Percentiles rank a stretch among this genome's conserved stretches.
Evolutionary conservation across 2,113 vertebrate genomes (phyloP).

Genomic region (Stigmatopora argus): DNA sequence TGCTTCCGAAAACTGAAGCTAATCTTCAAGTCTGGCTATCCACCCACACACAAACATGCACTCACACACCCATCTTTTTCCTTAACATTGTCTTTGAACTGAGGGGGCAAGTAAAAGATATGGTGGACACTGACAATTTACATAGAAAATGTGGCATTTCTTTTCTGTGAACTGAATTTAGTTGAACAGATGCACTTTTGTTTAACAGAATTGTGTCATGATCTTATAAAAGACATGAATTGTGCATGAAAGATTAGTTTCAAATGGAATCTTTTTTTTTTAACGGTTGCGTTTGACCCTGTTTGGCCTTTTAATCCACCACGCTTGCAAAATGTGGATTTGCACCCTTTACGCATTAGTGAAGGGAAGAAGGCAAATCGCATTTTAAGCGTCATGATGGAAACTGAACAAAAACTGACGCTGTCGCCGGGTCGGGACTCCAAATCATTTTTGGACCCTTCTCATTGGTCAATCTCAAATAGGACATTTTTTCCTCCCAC

Average conservation of each 20-base stretch:
- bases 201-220: background rate
- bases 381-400: constrained; percentile 10
- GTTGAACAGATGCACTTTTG: background rate
- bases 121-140: background rate
- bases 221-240: background rate
- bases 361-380: constrained; percentile 22
- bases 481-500: no score
- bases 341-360: constrained; percentile 5
- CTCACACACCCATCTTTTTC: background rate
- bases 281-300: constrained; percentile 11
- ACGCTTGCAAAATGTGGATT: constrained; percentile 12
- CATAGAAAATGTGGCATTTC: background rate
- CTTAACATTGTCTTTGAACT: background rate
- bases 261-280: constrained; percentile 4
- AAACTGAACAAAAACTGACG: background rate
- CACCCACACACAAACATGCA: background rate
- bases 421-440: background rate
- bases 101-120: constrained; percentile 7
- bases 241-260: constrained; percentile 7
- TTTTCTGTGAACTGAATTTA: background rate
- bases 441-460: background rate
- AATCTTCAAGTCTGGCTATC: constrained; percentile 2
- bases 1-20: constrained; percentile 33
- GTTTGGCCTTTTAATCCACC: constrained; percentile 15
- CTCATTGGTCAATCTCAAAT: background rate